A percentile compares a stretch with the other conserved stretches of the same genome.
These are phyloP conservation scores for Drosophila rellima DNA, from an alignment of 2,888 invertebrate genomes.

Conservation along the genomic window DNA sequence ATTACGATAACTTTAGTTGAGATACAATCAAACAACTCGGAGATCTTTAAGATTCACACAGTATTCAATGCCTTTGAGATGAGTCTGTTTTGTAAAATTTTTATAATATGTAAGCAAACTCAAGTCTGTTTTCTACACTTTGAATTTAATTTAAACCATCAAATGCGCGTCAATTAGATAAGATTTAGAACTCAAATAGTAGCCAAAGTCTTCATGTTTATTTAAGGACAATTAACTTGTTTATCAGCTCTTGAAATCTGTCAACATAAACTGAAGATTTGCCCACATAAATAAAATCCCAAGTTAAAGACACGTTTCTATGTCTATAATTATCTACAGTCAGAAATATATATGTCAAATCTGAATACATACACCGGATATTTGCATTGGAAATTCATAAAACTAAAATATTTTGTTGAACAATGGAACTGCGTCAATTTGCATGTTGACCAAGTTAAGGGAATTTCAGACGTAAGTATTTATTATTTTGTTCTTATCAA, in stretches of 20 bases:
- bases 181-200: slow-evolving; percentile 14
- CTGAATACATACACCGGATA: slow-evolving; percentile 1
- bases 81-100: slow-evolving; percentile 9
- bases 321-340: slow-evolving; percentile 1
- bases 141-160: not conserved
- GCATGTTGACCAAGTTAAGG: slow-evolving; percentile 43
- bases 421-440: slow-evolving; percentile 54
- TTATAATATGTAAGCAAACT: not conserved
- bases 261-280: slow-evolving; percentile 14
- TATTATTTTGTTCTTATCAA: slow-evolving; percentile 34
- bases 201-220: slow-evolving; percentile 9
- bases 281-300: slow-evolving; percentile 10
- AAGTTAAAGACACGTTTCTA: not conserved
- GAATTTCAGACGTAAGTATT: slow-evolving; percentile 14
- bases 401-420: slow-evolving; percentile 18
- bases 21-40: not conserved
- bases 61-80: not conserved
- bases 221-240: slow-evolving; percentile 21
- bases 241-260: slow-evolving; percentile 17
- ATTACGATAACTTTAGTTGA: not conserved
- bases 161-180: slow-evolving; percentile 54
- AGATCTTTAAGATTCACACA: not conserved
- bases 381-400: slow-evolving; percentile 3
- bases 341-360: not conserved
- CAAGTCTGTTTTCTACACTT: not conserved